phyloP scores from a whole-genome alignment of 2,113 vertebrate genomes.

The Indri indri region DNA sequence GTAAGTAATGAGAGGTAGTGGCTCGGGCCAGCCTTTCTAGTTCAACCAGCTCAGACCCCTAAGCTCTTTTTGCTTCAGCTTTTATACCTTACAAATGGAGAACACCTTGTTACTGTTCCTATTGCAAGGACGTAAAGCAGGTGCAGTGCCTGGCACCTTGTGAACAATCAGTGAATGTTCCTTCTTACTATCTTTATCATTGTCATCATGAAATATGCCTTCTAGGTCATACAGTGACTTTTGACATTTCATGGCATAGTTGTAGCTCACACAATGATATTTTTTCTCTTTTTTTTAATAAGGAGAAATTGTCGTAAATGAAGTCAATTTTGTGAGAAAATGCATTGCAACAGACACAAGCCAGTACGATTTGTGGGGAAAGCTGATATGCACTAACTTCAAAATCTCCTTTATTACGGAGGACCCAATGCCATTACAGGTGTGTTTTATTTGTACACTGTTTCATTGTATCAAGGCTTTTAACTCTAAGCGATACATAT shows the following conservation, averaged over 20 bases:
- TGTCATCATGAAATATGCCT: background rate
- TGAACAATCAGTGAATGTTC: background rate
- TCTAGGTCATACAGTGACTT: background rate
- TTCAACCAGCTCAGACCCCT: background rate
- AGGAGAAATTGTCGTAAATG: slow-evolving; percentile 98
- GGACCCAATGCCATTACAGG: slow-evolving; percentile 90
- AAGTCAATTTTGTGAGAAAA: slow-evolving; percentile 98
- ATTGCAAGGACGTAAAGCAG: fast-evolving
- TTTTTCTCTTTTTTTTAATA: slow-evolving; percentile 68
- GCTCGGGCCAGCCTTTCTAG: background rate
- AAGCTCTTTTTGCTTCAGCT: background rate
- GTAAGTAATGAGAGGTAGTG: background rate
- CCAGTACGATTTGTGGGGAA: slow-evolving; percentile 96
- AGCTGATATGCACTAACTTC: slow-evolving; percentile 98
- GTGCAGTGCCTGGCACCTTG: background rate
- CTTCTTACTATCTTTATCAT: background rate
- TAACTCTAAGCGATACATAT: background rate
- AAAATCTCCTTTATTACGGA: slow-evolving; percentile 98
- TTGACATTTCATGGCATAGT: background rate
- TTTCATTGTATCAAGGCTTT: background rate
- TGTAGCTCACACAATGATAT: background rate
- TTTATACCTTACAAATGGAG: background rate
- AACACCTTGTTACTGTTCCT: fast-evolving
- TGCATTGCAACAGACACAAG: slow-evolving; percentile 94
- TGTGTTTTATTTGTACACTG: slow-evolving; percentile 71